Percentiles rank a stretch among this genome's conserved stretches.
Conservation (phyloP, 2,113 vertebrate species). For the Rallus limicola region DNA sequence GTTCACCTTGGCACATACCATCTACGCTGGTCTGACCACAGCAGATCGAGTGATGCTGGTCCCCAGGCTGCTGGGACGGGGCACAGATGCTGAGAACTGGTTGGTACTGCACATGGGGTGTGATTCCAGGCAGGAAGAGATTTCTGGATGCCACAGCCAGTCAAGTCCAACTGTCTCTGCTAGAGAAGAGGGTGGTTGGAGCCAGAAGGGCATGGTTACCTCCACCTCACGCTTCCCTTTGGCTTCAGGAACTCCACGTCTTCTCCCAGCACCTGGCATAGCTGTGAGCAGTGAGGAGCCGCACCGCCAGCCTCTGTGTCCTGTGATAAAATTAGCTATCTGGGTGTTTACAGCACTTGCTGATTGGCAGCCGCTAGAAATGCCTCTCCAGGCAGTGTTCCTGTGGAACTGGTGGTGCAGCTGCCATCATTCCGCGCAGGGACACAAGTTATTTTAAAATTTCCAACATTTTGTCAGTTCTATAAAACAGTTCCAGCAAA, state of each 20-base stretch:
- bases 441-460: conserved; percentile 49
- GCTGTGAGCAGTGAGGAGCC: conserved; percentile 13
- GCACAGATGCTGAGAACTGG: neutral
- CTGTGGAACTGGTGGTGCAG: conserved; percentile 61
- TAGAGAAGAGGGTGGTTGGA: neutral
- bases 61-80: neutral
- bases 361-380: conserved; percentile 45
- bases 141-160: neutral
- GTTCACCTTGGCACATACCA: neutral
- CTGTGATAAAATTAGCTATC: conserved; percentile 68
- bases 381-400: conserved; percentile 69
- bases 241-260: conserved; percentile 22
- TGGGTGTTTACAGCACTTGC: conserved; percentile 62
- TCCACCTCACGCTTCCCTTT: neutral
- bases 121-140: neutral
- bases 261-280: neutral
- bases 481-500: conserved; percentile 54
- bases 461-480: conserved; percentile 55
- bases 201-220: neutral
- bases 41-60: neutral
- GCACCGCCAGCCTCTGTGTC: conserved; percentile 41
- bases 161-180: neutral
- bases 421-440: conserved; percentile 65
- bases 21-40: neutral
- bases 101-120: neutral